These are phyloP conservation scores for Cichladusa arquata DNA, from an alignment of 2,113 vertebrate genomes.

Conservation along the genomic window DNA sequence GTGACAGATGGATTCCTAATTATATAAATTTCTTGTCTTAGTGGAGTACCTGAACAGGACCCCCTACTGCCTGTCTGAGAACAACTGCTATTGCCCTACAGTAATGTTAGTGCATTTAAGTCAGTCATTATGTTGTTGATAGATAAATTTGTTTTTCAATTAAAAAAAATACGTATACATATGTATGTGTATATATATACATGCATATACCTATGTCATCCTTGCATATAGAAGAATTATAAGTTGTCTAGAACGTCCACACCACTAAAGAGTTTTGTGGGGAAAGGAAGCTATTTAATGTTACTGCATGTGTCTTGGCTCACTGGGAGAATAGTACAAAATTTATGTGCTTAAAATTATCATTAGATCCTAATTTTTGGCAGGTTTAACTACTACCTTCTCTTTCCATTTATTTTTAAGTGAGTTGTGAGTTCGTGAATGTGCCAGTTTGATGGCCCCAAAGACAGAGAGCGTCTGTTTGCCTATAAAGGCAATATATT, in stretches of 20 bases:
- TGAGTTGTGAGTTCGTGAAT: neutral
- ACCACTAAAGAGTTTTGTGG: neutral
- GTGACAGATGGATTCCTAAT: neutral
- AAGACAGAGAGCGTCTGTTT: slow-evolving; percentile 47
- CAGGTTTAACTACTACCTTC: neutral
- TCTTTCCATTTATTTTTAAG: slow-evolving; percentile 36
- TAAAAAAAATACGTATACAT: accelerated
- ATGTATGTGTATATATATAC: accelerated
- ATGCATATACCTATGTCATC: neutral
- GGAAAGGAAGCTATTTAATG: neutral
- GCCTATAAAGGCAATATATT: slow-evolving; percentile 45
- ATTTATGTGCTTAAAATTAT: neutral
- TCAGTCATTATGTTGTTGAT: neutral
- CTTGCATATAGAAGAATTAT: neutral
- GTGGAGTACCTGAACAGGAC: neutral
- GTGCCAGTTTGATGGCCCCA: neutral
- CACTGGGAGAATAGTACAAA: neutral
- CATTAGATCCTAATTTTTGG: slow-evolving; percentile 6
- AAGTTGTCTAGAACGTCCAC: neutral
- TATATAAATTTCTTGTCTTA: neutral
- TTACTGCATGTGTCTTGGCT: neutral
- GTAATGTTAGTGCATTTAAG: neutral
- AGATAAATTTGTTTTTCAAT: neutral
- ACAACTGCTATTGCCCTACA: neutral
- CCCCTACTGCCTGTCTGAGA: neutral